Conservation (phyloP, 2,797 vertebrate genomes). For the Sebastes iracundus region DNA sequence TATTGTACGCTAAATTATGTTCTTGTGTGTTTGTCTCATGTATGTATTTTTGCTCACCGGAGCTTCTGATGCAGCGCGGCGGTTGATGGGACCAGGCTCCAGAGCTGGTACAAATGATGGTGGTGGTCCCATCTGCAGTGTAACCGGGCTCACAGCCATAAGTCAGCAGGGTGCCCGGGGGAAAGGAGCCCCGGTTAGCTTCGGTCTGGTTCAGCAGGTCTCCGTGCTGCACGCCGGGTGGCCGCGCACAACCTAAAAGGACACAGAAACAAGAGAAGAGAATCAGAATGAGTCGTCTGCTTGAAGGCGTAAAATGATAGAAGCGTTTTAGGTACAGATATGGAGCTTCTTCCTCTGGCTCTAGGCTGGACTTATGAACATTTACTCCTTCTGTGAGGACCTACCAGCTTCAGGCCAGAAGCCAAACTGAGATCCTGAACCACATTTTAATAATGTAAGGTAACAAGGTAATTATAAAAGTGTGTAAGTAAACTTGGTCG, state of each 20-base stretch:
- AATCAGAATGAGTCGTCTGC: constrained; percentile 5
- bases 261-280: constrained; percentile 19
- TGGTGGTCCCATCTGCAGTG: constrained; percentile 72
- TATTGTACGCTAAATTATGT: not conserved
- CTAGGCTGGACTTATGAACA: not conserved
- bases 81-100: constrained; percentile 78
- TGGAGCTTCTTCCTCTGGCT: not conserved
- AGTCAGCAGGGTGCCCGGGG: constrained; percentile 76
- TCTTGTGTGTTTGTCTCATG: not conserved
- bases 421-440: not conserved
- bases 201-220: constrained; percentile 82
- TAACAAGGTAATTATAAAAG: constrained; percentile 23
- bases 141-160: constrained; percentile 82
- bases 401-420: constrained; percentile 3
- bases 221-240: constrained; percentile 75
- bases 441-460: constrained; percentile 26
- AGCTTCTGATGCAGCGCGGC: constrained; percentile 76
- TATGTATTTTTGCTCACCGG: constrained; percentile 55
- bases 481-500: constrained; percentile 1
- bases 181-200: constrained; percentile 81
- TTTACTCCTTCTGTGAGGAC: not conserved
- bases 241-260: constrained; percentile 77
- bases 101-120: constrained; percentile 75
- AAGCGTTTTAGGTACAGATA: not conserved
- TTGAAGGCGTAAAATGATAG: not conserved